Evolutionary conservation across 2,888 invertebrate species (phyloP), one percentile per base, ranked within the genome.

Genomic region (Amphipoea oculea): DNA sequence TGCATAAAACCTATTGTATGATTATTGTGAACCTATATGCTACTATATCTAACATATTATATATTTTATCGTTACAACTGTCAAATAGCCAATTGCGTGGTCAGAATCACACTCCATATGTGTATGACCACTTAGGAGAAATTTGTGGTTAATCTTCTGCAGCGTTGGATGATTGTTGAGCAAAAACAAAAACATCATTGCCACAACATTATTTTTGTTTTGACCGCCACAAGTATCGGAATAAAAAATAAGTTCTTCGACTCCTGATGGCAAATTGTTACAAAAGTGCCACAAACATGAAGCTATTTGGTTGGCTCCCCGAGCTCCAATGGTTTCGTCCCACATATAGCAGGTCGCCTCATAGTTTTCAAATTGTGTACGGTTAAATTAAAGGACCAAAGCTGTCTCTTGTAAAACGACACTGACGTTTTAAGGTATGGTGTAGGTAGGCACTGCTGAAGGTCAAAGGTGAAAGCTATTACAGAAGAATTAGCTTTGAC

Each of bases 101-200:
- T 29, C 29, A 29, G 29, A 29, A 29, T 29, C 29, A 29, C 29
- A 29, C 29, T 29, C 29, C 29, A 29, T 29, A 29, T 29, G 29
- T 29, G 29, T 29, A 29, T 29, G 29, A 29, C 29, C 29, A 29
- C 29, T 29, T 29, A 29, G 29, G 29, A 29, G 29, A 29, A 29
- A 29, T 29, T 78, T 78, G 48, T 78, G 73, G 29, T 78, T 12
- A n/a, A 79, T 79, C 23, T n/a, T 76, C 66, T 79, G 60, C 71
- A 75, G 66, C 45, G 79, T n/a, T 20, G 79, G 79, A 23, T 79
- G 75, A 60, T 42, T 66, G 11, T 79, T 23, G 7, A 79, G 17
- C 36, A 79, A 51, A 42, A n/a, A 76, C 72, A 76, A 72, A 12
- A 79, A 76, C 79, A 79, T 79, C 72, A 79, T 79, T 0, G 76